Base-by-base conservation (phyloP, 2,113 vertebrate genomes). In the Meles meles region DNA sequence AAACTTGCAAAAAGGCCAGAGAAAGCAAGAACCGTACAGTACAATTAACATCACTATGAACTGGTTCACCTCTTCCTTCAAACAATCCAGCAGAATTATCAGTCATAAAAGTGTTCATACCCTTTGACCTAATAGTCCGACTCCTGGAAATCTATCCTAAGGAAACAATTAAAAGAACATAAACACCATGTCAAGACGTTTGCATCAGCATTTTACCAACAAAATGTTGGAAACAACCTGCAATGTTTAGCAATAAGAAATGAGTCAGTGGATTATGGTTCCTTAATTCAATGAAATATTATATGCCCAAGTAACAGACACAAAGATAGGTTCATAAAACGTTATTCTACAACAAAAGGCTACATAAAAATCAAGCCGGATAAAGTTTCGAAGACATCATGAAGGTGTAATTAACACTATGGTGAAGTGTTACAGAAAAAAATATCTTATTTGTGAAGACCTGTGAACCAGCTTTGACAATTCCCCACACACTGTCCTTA, bases 101-200 rank as follows among this genome's bases (percentile, higher is more conserved):
- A 63, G 94, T 79, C 82, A 93, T 89, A 92, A 97, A 95, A 96
- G 34, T 86, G 59, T 52, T 88, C 82, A 57, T 86, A 92, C 49
- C 59, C 87, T 97, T 96, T 74, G 37, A 77, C 87, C 87, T 82
- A 95, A 79, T 44, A 91, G 94, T 69, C 71, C 11, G 57, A 55
- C 37, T 98, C 87, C 92, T 92, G 39, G 37, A 96, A 96, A 93
- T 47, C 57, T 69, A 76, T 63, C 77, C 65, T 76, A 65, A 82
- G 72, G 77, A 94, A 96, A 94, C 52, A 84, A 57, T 95, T 31
- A 74, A 93, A 93, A 94, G 86, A 63, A 93, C 39, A 90, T 79
- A 96, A 90, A 71, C 74, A 69, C 23, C 25, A 34, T 59, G n/a
- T 81, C 49, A 61, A 71, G 76, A 88, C 42, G 34, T 42, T 65